Evolutionary conservation across 2,113 vertebrate genomes (phyloP), one percentile per base, ranked within the genome.

Genomic region (Epinephelus cyanopodus): DNA sequence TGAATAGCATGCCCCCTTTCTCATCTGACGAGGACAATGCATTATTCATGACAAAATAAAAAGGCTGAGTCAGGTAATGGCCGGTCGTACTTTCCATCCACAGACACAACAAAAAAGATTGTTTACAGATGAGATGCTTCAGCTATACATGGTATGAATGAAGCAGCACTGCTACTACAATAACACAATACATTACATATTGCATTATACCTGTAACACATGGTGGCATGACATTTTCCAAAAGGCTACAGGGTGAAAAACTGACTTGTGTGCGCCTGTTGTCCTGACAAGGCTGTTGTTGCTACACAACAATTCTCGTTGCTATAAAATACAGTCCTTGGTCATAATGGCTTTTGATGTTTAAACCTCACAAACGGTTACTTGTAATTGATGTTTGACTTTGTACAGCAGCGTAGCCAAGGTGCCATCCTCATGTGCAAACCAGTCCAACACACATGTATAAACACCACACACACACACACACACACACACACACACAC

Each of bases 31-130:
- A 75, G 42, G 63, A 78, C 9, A 25, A 79, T 77, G 56, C 50
- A 73, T 83, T 68, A 78, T 82, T 74, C 23, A 90, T 72, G 29
- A 52, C 39, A 61, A 53, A 84, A 70, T 27, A 15, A 61, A 57
- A 57, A 15, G 17, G 74, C 57, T 73, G 77, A 85, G 62, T 85
- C 54, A 84, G 81, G 62, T 60, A 42, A 23, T 45, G 71, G 42
- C 45, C 18, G 25, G 23, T 54, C 48, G 45, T 58, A 79, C 23
- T 64, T 54, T 84, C 15, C 18, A 39, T 45, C 25, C 9, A 60
- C 25, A 56, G 1, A n/a, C 48, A 48, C 25, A 65, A 52, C 25
- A 56, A 6, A 75, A 50, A 79, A 23, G 27, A 19, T 25, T 66
- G n/a, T 39, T 64, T 54, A 48, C n/a, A 53, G 52, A 68, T 23